Percentiles rank a stretch among this genome's conserved stretches.
Conservation (phyloP, 2,113 vertebrate species). For the Ptilorrhoa leucosticta region DNA sequence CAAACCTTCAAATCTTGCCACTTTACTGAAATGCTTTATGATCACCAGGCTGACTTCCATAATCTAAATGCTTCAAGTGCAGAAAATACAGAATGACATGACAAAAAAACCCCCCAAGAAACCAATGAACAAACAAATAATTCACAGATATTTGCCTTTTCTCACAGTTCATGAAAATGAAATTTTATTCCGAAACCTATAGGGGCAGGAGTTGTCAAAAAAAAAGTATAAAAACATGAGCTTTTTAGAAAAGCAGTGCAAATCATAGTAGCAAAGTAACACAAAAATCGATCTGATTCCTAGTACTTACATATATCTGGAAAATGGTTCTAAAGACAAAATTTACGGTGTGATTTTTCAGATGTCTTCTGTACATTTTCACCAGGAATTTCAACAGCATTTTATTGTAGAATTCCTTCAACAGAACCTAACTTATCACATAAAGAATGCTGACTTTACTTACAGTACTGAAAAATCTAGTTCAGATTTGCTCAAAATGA, state of each 20-base stretch:
- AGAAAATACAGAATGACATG: not conserved
- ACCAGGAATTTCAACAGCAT: not conserved
- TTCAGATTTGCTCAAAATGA: not conserved
- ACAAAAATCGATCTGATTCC: not conserved
- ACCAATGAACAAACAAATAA: not conserved
- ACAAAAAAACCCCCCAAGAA: not conserved
- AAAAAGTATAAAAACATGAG: not conserved
- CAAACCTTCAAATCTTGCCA: conserved; percentile 8
- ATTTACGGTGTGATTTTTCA: not conserved
- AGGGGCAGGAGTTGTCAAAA: not conserved
- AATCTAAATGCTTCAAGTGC: not conserved
- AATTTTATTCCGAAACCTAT: not conserved
- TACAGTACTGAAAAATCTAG: not conserved
- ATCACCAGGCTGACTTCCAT: not conserved
- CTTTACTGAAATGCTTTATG: not conserved
- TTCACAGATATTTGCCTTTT: not conserved
- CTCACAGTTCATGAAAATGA: not conserved
- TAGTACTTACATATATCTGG: not conserved
- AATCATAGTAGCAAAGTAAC: not conserved
- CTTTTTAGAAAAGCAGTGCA: not conserved
- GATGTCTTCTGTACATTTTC: not conserved
- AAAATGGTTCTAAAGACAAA: not conserved
- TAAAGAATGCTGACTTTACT: not conserved
- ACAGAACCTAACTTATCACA: not conserved
- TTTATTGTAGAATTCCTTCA: not conserved